These are phyloP conservation scores for Diaphora mendica DNA, from an alignment of 2,888 invertebrate species.

Conservation along the genomic window DNA sequence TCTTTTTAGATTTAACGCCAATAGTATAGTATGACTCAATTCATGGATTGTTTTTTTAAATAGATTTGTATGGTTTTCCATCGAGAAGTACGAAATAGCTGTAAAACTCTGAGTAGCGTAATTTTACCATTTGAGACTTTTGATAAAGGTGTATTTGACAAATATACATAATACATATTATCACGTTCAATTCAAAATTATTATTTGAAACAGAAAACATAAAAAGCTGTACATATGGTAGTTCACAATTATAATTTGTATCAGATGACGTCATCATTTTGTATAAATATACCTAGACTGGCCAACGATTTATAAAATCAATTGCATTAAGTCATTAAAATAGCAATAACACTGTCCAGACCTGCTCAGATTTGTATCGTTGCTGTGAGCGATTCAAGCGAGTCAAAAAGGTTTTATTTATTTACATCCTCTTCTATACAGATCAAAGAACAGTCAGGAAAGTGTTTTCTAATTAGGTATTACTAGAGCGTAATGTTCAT, in stretches of 20 bases:
- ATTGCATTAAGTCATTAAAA: neutral
- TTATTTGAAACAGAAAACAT: neutral
- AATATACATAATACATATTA: too few relatives aligned
- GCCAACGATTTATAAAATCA: too few relatives aligned
- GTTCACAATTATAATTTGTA: neutral
- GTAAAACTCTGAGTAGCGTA: neutral
- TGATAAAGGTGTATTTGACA: neutral
- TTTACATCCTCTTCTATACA: neutral
- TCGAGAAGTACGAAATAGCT: neutral
- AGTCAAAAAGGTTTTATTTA: neutral
- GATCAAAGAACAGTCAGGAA: neutral
- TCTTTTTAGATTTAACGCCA: neutral
- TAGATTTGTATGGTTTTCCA: neutral
- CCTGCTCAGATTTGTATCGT: too few relatives aligned
- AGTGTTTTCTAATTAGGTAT: constrained; percentile 16
- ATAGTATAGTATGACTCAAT: neutral
- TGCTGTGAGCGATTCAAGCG: too few relatives aligned
- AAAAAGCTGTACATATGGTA: neutral
- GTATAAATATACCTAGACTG: neutral
- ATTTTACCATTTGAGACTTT: neutral
- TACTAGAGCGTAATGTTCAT: constrained; percentile 32
- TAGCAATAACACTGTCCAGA: neutral
- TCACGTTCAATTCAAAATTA: neutral
- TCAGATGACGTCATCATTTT: neutral
- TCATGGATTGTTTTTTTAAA: neutral